Percentiles rank a stretch among this genome's conserved stretches.
Evolutionary conservation across 2,797 vertebrate genomes (phyloP).

Genomic region (Enteromius paludinosus): DNA sequence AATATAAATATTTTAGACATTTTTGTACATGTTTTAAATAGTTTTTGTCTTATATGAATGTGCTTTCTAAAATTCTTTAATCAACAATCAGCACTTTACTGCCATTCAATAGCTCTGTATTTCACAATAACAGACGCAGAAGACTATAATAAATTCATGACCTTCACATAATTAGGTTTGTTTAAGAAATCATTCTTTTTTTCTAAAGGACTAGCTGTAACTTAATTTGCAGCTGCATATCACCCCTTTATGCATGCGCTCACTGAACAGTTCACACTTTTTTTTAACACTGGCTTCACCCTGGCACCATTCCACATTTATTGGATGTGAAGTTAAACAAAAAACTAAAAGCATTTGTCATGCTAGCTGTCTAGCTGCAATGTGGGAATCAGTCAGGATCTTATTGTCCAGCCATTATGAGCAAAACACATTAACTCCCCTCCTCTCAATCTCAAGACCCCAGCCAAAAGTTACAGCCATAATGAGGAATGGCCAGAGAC

Average conservation of each 20-base stretch:
- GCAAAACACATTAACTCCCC: slow-evolving; percentile 25
- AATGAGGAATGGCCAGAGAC: slow-evolving; percentile 33
- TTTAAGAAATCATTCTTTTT: not conserved
- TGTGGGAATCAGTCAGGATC: slow-evolving; percentile 16
- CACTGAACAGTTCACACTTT: slow-evolving; percentile 5
- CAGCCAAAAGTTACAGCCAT: slow-evolving; percentile 13
- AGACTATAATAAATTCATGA: not conserved
- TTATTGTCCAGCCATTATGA: slow-evolving; percentile 40
- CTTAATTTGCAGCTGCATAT: not conserved
- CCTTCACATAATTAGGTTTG: not conserved
- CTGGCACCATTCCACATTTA: slow-evolving; percentile 27
- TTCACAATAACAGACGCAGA: slow-evolving; percentile 43
- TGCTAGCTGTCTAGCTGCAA: slow-evolving; percentile 30
- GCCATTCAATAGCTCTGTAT: slow-evolving; percentile 48
- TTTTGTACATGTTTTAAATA: not conserved
- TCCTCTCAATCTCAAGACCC: slow-evolving; percentile 19
- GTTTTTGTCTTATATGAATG: not conserved
- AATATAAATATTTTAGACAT: not conserved
- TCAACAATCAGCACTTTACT: slow-evolving; percentile 42
- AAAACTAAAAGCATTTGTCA: slow-evolving; percentile 14
- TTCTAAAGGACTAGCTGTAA: not conserved
- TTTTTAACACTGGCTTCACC: slow-evolving; percentile 15
- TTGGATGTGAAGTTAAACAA: not conserved
- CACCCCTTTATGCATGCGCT: not conserved
- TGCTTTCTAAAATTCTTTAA: not conserved